A percentile compares a stretch with the other conserved stretches of the same genome.
These are phyloP conservation scores for Myotis myotis DNA, from an alignment of 2,797 vertebrate species.

Conservation along the genomic window DNA sequence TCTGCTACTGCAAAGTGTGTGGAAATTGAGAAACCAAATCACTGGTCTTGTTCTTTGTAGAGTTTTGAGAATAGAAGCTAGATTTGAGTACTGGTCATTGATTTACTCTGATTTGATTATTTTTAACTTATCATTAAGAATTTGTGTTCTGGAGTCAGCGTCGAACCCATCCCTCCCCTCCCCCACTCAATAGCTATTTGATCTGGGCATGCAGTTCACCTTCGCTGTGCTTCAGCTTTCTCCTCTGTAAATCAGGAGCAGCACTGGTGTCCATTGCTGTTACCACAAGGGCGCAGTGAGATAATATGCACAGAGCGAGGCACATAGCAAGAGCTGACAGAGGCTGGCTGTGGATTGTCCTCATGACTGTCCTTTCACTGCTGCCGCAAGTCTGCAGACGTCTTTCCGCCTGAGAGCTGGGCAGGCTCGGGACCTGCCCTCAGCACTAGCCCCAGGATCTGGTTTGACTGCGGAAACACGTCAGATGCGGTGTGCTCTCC, in stretches of 20 bases:
- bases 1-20: not conserved
- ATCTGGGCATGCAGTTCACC: not conserved
- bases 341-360: not conserved
- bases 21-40: not conserved
- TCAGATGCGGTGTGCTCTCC: not conserved
- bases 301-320: not conserved
- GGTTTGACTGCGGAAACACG: not conserved
- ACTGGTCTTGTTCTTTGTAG: not conserved
- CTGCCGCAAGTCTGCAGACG: not conserved
- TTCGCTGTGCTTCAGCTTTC: not conserved
- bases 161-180: not conserved
- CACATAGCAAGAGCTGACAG: accelerated
- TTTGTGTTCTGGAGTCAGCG: not conserved
- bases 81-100: not conserved
- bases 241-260: not conserved
- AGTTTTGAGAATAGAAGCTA: not conserved
- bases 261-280: not conserved
- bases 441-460: not conserved
- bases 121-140: not conserved
- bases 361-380: not conserved
- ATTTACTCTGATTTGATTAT: not conserved
- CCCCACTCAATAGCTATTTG: not conserved
- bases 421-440: not conserved
- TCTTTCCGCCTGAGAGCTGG: accelerated
- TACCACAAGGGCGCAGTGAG: not conserved